Evolutionary conservation across 2,888 invertebrate genomes (phyloP), one percentile per base, ranked within the genome.

Genomic region (Incurvaria masculella): DNA sequence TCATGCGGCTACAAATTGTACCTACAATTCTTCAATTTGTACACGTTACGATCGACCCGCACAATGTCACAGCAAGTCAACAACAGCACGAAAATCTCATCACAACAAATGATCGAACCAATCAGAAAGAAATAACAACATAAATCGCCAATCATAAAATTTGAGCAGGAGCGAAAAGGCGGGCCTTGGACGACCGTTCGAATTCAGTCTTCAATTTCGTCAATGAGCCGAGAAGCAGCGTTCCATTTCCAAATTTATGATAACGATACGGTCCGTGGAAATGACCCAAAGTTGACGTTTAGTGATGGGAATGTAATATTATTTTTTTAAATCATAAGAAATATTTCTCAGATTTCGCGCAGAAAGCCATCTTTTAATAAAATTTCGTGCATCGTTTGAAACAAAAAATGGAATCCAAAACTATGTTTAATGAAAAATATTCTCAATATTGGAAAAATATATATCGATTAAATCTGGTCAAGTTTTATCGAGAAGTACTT

Each of bases 181-280:
- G 33, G 6, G 8, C 33, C 33, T 33, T 33, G 33, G 33, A 33
- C 33, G 14, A 33, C 11, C 33, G 8, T n/a, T 8, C 8, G 33
- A 33, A 33, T 33, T 33, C 33, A 8, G 14, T 14, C 8, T 33
- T 33, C 33, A n/a, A 33, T 14, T 33, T 33, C 33, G 33, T n/a
- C 33, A 33, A 33, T 33, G 33, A 33, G 38, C 21, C 19, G 18
- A 19, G 46, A n/a, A 19, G 38, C 18, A n/a, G 16, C 21, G 42
- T 19, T 19, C 63, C 59, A 61, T 64, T 66, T 63, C 60, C 58
- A 60, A 64, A 67, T 66, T 66, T 66, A 66, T 61, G 64, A 61
- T 33, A 33, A 33, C 33, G 33, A 33, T n/a, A 14, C 11, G 33
- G 33, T 14, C 14, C 33, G 11, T 33, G 33, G 14, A 33, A 33